These are phyloP conservation scores for Lithobates sylvaticus DNA, from an alignment of 2,797 vertebrate species.

Conservation along the genomic window DNA sequence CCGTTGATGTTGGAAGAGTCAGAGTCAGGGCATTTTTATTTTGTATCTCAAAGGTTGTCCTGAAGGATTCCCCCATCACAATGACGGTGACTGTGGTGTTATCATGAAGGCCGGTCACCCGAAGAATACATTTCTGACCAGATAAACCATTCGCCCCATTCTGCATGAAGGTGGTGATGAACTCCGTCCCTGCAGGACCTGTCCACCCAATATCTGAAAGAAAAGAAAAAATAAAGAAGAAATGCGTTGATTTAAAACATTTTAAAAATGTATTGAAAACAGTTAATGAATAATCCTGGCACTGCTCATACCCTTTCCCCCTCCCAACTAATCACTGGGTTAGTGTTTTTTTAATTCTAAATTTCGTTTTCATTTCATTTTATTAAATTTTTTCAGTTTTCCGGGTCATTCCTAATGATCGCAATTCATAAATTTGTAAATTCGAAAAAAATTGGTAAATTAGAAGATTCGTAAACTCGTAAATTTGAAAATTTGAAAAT, in stretches of 20 bases:
- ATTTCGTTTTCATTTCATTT: no score
- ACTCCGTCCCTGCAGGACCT: conserved; percentile 71
- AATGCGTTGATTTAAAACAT: neutral
- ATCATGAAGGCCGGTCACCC: conserved; percentile 69
- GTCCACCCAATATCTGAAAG: conserved; percentile 32
- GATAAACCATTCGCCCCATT: conserved; percentile 66
- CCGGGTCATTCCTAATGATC: no score
- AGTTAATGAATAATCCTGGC: no score
- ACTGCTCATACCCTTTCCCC: no score
- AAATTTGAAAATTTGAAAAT: no score
- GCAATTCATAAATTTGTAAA: no score
- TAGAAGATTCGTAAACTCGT: no score
- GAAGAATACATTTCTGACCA: conserved; percentile 65
- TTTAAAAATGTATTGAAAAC: no score
- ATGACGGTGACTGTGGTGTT: conserved; percentile 71
- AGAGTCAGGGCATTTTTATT: conserved; percentile 66
- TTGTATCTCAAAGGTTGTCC: conserved; percentile 64
- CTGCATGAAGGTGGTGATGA: conserved; percentile 79
- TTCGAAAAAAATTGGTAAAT: no score
- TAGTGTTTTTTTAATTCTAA: no score
- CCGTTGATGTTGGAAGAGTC: conserved; percentile 68
- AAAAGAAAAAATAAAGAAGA: neutral
- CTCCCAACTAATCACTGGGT: no score
- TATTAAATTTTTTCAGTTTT: no score
- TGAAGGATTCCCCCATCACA: conserved; percentile 67